Base-by-base conservation (phyloP, 2,113 vertebrate species). In the Erythrocercus mccallii region DNA sequence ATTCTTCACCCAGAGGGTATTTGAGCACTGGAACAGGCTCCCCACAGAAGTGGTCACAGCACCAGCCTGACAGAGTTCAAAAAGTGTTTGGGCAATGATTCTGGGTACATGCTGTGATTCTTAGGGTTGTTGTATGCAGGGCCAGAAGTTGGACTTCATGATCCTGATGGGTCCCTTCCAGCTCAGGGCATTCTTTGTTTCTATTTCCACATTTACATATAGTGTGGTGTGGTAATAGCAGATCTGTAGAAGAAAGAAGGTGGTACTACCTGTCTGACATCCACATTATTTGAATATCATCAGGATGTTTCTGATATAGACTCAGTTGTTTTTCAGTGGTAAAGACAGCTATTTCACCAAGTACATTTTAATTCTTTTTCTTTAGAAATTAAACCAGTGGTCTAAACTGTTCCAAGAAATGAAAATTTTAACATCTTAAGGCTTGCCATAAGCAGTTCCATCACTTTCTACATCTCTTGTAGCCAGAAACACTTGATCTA, bases 61-160 rank as follows among this genome's bases (percentile, higher is more conserved):
- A 62, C 15, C 31, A 82, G 15, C 6, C 48, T 62, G 61, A 27
- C 18, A 27, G 15, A 61, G 18, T 10, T 56, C 21, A 83, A 35
- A 10, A 61, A 48, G 10, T 27, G 5, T 69, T 61, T 69, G 47
- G 30, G 40, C 30, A 48, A 27, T 1, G 2, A 40, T 56, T 18
- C 42, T 2, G 12, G 31, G 56, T 11, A 42, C 15, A 20, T 42
- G 20, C 7, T 60, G n/a, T 81, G 30, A 42, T 23, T 37, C 30
- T 54, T 35, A 17, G 40, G 21, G 3, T 16, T 76, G 15, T 31
- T 0, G 0, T 61, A 20, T 54, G 12, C 25, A 48, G 40, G 6
- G 25, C 25, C 31, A 76, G 40, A 25, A 54, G 31, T 1, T 23
- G 21, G 10, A 37, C 27, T 37, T 28, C 15, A 42, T 28, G 31